Evolutionary conservation across 2,888 invertebrate genomes (phyloP), one percentile per base, ranked within the genome.

Genomic region (Erebia epiphron): DNA sequence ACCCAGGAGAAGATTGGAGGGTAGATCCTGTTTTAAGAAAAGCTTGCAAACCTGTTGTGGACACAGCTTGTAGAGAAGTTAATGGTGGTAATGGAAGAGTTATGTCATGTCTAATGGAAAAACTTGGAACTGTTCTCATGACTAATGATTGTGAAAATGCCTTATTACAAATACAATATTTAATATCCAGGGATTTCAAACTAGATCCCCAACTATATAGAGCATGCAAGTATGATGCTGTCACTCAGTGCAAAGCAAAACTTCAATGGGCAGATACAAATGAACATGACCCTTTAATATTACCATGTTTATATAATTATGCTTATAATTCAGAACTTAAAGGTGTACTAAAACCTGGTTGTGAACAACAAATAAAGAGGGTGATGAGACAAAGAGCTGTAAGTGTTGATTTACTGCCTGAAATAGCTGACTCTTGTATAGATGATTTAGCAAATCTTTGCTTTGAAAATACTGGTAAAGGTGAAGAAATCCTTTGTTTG

Each of bases 141-240:
- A 96, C 95, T 1, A 95, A 95, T 71, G 96, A 97, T 16, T 99
- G 99, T 93, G 98, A 98, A 92, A 95, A 96, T 75, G 97, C 98
- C 10, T 93, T 99, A 58, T 94, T 99, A 72, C 98, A 99, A 89
- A 98, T 99, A 80, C 99, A 99, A 84, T 99, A 99, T 88, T 99
- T 99, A 89, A 96, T 99, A 74, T 97, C 98, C 0, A 95, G 99
- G 79, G 98, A 99, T 90, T 99, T 98, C 86, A 98, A 97, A 80
- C 91, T 99, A 62, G 98, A 99, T 88, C 97, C 98, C 0, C 96
- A 96, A 78, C 90, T 99, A 58, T 99, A 98, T 84, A 95, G 96
- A 82, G 96, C 96, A 46, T 99, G 99, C 84, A 97, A 96, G 80
- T 95, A 95, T 75, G 99, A 99, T 91, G 99, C 99, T 2, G 94